Percentiles rank a stretch among this genome's conserved stretches.
Conservation (phyloP, 2,113 vertebrate species). For the Delphinapterus leucas region DNA sequence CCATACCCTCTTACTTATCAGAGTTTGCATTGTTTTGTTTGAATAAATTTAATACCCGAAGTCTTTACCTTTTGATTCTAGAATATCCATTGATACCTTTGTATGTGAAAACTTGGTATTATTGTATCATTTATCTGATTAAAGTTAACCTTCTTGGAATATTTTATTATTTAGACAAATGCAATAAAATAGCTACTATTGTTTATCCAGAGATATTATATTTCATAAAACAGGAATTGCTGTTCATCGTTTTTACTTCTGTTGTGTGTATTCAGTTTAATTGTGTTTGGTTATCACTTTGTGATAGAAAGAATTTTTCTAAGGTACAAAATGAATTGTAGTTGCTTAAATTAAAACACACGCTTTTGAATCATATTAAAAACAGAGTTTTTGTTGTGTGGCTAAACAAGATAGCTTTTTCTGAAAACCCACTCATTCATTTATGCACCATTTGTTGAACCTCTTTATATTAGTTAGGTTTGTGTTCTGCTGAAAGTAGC, state of each 20-base stretch:
- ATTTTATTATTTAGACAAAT: conserved; percentile 9
- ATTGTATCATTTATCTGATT: neutral
- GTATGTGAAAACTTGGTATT: neutral
- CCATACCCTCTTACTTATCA: neutral
- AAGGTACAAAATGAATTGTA: neutral
- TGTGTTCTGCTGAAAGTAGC: neutral
- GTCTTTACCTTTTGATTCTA: neutral
- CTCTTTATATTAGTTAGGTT: neutral
- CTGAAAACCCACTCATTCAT: neutral
- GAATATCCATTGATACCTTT: neutral
- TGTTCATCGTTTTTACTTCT: neutral
- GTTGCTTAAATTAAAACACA: neutral
- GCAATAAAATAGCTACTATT: neutral
- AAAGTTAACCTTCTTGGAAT: neutral
- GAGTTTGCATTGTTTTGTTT: neutral
- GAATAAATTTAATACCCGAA: neutral
- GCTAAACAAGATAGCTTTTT: neutral
- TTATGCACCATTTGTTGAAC: neutral
- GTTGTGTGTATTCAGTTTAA: neutral
- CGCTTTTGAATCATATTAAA: neutral
- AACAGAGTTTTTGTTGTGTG: neutral
- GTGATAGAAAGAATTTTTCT: neutral
- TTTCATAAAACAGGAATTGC: neutral
- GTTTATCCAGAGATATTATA: neutral
- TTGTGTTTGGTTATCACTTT: neutral